A percentile compares a stretch with the other conserved stretches of the same genome.
phyloP scores from a whole-genome alignment of 2,888 invertebrate species.

The Gymnosoma rotundatum region DNA sequence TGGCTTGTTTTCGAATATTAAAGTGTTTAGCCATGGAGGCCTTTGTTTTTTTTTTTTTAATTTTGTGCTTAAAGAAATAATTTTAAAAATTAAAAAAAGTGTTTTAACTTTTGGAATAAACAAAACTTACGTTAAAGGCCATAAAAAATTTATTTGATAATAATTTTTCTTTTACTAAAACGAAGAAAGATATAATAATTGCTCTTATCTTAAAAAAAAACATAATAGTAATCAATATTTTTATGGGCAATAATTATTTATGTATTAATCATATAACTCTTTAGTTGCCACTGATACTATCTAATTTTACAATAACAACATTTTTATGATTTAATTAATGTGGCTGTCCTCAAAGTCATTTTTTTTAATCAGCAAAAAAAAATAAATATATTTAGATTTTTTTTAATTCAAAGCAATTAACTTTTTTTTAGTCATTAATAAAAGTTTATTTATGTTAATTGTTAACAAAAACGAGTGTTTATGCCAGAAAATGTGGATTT shows the following conservation, averaged over 20 bases:
- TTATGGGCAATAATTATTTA: not conserved
- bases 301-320: not conserved
- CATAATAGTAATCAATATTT: not conserved
- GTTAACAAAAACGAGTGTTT: too few species aligned
- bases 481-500: too few species aligned
- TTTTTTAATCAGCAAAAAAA: not conserved
- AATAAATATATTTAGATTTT: not conserved
- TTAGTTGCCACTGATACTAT: constrained; percentile 4
- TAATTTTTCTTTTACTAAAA: not conserved
- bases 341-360: not conserved
- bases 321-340: constrained; percentile 21
- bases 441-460: not conserved
- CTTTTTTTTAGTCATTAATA: constrained; percentile 20
- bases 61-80: not conserved
- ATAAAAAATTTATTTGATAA: not conserved
- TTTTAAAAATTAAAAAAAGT: constrained; percentile 1
- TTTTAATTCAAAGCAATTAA: constrained; percentile 2
- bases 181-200: too few species aligned
- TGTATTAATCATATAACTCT: not conserved
- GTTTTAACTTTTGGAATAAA: not conserved
- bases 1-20: too few species aligned
- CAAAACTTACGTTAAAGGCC: constrained; percentile 1
- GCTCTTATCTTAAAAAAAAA: not conserved
- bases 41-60: not conserved
- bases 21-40: too few species aligned